phyloP scores from a whole-genome alignment of 2,888 invertebrate genomes.

The Odontocolon sp. region DNA sequence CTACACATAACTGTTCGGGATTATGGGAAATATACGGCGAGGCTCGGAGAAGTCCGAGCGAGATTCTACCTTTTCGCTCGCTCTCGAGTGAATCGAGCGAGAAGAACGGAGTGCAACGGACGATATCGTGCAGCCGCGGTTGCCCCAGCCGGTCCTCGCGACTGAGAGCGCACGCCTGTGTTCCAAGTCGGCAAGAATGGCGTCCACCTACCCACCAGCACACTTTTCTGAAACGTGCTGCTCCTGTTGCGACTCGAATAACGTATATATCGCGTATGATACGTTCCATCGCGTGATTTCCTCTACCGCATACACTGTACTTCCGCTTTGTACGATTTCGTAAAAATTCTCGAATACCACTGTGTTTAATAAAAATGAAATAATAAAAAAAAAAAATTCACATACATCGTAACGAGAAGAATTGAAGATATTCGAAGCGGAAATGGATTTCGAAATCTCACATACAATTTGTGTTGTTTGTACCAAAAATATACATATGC shows the following conservation, averaged over 20 bases:
- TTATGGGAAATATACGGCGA: constrained; percentile 12
- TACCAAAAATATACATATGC: too few relatives aligned
- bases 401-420: too few relatives aligned
- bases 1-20: background rate
- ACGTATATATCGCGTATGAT: background rate
- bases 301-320: constrained; percentile 42
- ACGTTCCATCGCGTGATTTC: constrained; percentile 40
- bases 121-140: constrained; percentile 62
- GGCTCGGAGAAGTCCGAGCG: background rate
- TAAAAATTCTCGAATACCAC: constrained; percentile 5
- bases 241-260: background rate
- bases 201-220: background rate
- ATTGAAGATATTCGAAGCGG: background rate
- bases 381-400: background rate
- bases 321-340: constrained; percentile 36
- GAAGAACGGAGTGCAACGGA: constrained; percentile 66
- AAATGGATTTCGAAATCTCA: constrained; percentile 6
- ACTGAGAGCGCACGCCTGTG: background rate
- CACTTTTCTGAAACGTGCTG: constrained; percentile 1
- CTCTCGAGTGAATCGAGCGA: background rate
- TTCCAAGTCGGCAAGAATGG: constrained; percentile 14
- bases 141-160: background rate
- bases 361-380: too few relatives aligned
- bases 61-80: constrained; percentile 1
- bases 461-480: too few relatives aligned